Base-by-base conservation (phyloP, 2,113 vertebrate species). In the Lethenteron reissneri region DNA sequence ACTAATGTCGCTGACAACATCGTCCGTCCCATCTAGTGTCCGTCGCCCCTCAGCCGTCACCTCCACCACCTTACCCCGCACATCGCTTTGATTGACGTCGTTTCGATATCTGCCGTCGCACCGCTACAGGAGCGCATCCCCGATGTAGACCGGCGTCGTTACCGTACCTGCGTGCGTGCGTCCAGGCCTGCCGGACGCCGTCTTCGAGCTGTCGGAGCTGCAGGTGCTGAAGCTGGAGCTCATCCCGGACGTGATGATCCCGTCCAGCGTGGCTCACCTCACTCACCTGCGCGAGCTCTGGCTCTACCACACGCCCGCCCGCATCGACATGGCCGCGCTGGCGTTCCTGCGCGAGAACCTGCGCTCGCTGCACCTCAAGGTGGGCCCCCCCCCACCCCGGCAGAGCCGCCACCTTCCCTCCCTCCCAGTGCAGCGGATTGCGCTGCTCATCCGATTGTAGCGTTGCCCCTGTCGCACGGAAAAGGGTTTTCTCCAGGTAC, bases 161-260 rank as follows among this genome's bases (percentile, higher is more conserved):
- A 3, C 41, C 41, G 41, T 41, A 41, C 6, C 41, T 41, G 41
- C 41, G 41, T 41, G 41, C 41, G 41, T 7, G 41, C 25, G 64
- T 17, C 25, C 64, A 68, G 64, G 64, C 1, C 64, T 68, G 10
- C 64, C 64, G n/a, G 64, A 68, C 25, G 85, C 87, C 0, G 80
- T 86, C 56, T 91, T 88, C 19, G 85, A 91, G 59, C 70, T 92
- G 25, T 56, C 78, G 0, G 89, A 90, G 75, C 57, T 87, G 8
- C 83, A 92, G 73, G 83, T 86, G 0, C 81, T 92, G 57, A 85
- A 86, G 74, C 80, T 92, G 70, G 89, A 92, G 73, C 82, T 84
- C 69, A 77, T 90, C 2, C 78, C 78, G 2, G 88, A 88, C 2
- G 75, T 86, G 56, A 82, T 78, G 14, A 82, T 92, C 25, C 83